Base-by-base conservation (phyloP, 2,888 invertebrate genomes). In the Cyclophora punctaria region DNA sequence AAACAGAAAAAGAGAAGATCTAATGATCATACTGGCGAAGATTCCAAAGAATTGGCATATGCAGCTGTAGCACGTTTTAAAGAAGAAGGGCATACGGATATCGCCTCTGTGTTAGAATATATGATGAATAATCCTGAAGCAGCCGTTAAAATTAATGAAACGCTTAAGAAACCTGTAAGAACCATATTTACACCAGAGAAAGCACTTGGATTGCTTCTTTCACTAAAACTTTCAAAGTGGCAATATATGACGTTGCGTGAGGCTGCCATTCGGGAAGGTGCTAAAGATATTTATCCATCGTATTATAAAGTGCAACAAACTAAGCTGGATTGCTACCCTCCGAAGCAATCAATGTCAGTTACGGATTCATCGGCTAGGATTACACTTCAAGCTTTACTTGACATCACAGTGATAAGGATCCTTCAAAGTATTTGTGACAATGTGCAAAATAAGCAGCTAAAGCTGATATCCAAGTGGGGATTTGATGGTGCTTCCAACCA, bases 171-270 rank as follows among this genome's bases (percentile, higher is more conserved):
- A 20, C 20, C 20, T 20, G 20, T 20, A 20, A 20, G 20, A 20
- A 20, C 20, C 20, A 20, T 20, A 20, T 20, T 20, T 20, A 20
- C 20, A 20, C 20, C 20, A 5, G 41, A 4, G 7, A 41, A 41
- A 41, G 41, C 41, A 4, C 7, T 41, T 41, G 41, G 41, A 5
- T 41, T 41, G 41, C 7, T 41, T 5, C 41, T 41, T 5, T 41
- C 41, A 4, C 4, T 41, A 5, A 41, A 6, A 6, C 7, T 41
- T 3, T 41, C 41, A 4, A 41, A 41, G 41, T 41, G 41, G 41
- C 41, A 41, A 41, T 41, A 41, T 41, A 41, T 41, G 81, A 60
- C 96, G 89, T 65, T 95, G 95, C 61, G 92, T 86, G 2, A 96
- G 83, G 55, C 92, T 6, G 4, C 41, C 7, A 41, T 41, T 41